Percentiles rank a stretch among this genome's conserved stretches.
These are phyloP conservation scores for Monoplex corrugatus DNA, from an alignment of 2,888 invertebrate genomes.

Conservation along the genomic window DNA sequence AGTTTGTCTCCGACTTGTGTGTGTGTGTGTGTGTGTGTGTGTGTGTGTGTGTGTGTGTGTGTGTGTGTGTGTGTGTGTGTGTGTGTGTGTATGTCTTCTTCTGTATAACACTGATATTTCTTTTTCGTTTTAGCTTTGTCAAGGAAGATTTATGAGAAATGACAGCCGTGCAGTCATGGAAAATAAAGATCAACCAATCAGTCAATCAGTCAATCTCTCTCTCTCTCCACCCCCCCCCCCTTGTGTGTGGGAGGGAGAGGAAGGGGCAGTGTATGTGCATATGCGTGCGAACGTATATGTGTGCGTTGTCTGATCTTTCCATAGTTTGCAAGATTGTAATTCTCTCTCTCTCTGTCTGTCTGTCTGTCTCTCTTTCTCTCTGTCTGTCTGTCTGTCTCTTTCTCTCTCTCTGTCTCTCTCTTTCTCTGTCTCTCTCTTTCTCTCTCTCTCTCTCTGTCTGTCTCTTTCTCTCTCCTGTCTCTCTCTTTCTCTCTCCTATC, in stretches of 20 bases:
- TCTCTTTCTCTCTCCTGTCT: too few species aligned
- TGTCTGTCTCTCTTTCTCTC: background rate
- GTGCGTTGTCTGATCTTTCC: background rate
- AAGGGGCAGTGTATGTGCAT: background rate
- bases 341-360: background rate
- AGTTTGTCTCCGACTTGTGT: too few species aligned
- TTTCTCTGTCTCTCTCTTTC: background rate
- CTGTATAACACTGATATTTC: background rate
- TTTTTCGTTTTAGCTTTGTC: too few species aligned
- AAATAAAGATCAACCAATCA: background rate
- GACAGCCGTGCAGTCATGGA: background rate
- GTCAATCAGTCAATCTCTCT: background rate
- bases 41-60: background rate
- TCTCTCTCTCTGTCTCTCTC: background rate
- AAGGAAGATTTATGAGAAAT: background rate
- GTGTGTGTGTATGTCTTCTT: background rate
- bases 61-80: too few species aligned
- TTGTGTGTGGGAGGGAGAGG: background rate
- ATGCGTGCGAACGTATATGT: background rate
- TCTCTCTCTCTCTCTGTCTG: constrained; percentile 1
- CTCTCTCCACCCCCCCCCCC: background rate
- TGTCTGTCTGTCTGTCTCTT: background rate
- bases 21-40: background rate
- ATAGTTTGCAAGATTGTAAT: background rate
- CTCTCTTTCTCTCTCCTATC: too few species aligned